phyloP scores from a whole-genome alignment of 2,888 invertebrate genomes.

The Scaptomyza cyrtandrae region DNA sequence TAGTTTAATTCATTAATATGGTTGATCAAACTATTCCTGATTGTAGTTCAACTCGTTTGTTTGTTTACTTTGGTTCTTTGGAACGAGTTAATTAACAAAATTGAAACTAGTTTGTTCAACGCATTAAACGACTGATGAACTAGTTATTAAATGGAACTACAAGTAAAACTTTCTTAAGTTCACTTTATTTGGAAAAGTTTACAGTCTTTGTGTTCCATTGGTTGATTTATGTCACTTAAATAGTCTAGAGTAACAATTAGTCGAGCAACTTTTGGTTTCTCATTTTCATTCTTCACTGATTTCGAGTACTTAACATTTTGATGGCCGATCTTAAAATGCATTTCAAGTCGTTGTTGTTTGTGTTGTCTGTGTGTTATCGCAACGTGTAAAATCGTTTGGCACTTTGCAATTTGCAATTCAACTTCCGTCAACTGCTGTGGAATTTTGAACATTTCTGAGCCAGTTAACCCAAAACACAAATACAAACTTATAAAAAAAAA shows the following conservation, averaged over 20 bases:
- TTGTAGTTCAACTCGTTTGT: no score
- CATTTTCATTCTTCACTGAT: neutral
- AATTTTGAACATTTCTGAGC: conserved; percentile 55
- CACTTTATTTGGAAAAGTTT: no score
- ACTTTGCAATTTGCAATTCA: conserved; percentile 70
- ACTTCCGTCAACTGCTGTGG: conserved; percentile 70
- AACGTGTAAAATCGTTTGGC: conserved; percentile 52
- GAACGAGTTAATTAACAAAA: no score
- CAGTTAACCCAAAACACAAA: conserved; percentile 30
- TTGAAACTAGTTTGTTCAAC: no score
- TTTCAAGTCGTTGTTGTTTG: conserved; percentile 44
- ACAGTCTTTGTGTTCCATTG: no score
- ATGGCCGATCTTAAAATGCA: conserved; percentile 53
- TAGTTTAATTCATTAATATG: no score
- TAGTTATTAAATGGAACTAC: no score
- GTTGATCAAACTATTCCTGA: no score
- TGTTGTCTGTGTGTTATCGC: conserved; percentile 37
- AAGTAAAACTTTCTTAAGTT: no score
- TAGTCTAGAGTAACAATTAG: neutral
- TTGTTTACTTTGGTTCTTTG: no score
- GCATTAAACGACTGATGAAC: no score
- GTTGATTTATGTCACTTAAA: no score
- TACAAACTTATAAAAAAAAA: conserved; percentile 1
- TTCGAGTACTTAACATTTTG: conserved; percentile 20
- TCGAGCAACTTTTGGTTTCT: neutral